Base-by-base conservation (phyloP, 2,113 vertebrate genomes). In the Murina feae region DNA sequence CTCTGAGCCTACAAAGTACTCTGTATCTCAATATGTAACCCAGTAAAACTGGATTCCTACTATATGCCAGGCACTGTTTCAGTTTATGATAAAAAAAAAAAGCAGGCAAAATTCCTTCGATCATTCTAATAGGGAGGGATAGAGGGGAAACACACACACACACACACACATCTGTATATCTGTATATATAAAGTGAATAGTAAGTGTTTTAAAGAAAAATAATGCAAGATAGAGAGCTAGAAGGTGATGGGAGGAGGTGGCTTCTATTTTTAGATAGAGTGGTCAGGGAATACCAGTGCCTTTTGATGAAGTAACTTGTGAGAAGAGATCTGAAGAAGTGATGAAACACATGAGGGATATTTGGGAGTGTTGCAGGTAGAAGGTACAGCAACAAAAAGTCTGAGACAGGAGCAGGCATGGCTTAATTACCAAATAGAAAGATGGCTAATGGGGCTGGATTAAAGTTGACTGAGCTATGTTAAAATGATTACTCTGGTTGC, bases 171-270 rank as follows among this genome's bases (percentile, higher is more conserved):
- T n/a, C n/a, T n/a, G n/a, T n/a, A n/a, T n/a, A 86, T 0, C 9
- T 81, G 4, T 81, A 87, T 8, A n/a, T 71, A 47, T 78, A 86
- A 72, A 82, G n/a, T 94, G 47, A 95, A 58, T 69, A 83, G 68
- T 58, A 92, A 90, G 20, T 88, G 16, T 30, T 81, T 85, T 81
- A 82, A 94, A 86, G 69, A 87, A 93, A 95, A 74, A 44, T 58
- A 69, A 68, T 72, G 13, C 20, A 78, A 30, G 32, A 35, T 76
- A 74, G 86, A 80, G 79, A 28, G 20, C 42, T 72, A 86, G 53
- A 83, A 84, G 21, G 55, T 79, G 55, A 90, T 92, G 23, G 55
- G 65, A 90, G 14, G 51, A 66, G 20, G 23, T 23, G 60, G 18
- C 44, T 91, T 14, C 92, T 53, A 13, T 87, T 92, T 94, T 88